Evolutionary conservation across 2,113 vertebrate genomes (phyloP).

Genomic region (Oryzias woworae): DNA sequence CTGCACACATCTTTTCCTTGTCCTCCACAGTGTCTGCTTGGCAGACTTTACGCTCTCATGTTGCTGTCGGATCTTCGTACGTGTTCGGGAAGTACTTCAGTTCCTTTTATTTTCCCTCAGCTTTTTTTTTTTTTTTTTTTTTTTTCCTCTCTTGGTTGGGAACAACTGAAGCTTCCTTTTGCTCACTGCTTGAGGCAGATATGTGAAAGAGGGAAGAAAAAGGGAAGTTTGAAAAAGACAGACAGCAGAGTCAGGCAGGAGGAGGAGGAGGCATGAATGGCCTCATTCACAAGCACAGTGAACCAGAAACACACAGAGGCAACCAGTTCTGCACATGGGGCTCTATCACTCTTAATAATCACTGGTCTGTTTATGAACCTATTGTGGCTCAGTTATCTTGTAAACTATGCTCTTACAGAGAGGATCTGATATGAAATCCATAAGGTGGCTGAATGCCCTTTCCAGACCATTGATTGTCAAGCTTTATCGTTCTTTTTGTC

Average conservation of each 20-base stretch:
- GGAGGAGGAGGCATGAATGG: conserved; percentile 49
- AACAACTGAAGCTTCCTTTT: conserved; percentile 26
- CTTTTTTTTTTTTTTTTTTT: conserved; percentile 31
- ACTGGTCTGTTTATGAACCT: conserved; percentile 55
- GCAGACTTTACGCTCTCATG: conserved; percentile 23
- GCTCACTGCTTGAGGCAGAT: conserved; percentile 42
- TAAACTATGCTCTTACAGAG: conserved; percentile 46
- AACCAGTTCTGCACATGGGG: conserved; percentile 23
- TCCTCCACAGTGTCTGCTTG: conserved; percentile 36
- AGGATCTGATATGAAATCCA: conserved; percentile 61
- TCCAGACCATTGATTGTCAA: conserved; percentile 46
- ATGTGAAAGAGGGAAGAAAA: conserved; percentile 27
- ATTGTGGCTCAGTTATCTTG: conserved; percentile 45
- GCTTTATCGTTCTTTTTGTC: conserved; percentile 40
- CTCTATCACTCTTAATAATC: conserved; percentile 49
- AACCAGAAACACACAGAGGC: conserved; percentile 21
- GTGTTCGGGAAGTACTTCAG: conserved; percentile 29
- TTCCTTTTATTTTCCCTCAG: conserved; percentile 7
- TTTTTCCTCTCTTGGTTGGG: conserved; percentile 18
- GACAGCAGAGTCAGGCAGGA: conserved; percentile 34
- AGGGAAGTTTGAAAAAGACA: conserved; percentile 36
- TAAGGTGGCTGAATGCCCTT: conserved; percentile 49
- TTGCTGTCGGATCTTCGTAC: conserved; percentile 48
- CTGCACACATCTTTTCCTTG: conserved; percentile 9
- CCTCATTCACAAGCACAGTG: conserved; percentile 38